These are phyloP conservation scores for Heterotis niloticus DNA, from an alignment of 2,113 vertebrate genomes.

Conservation along the genomic window DNA sequence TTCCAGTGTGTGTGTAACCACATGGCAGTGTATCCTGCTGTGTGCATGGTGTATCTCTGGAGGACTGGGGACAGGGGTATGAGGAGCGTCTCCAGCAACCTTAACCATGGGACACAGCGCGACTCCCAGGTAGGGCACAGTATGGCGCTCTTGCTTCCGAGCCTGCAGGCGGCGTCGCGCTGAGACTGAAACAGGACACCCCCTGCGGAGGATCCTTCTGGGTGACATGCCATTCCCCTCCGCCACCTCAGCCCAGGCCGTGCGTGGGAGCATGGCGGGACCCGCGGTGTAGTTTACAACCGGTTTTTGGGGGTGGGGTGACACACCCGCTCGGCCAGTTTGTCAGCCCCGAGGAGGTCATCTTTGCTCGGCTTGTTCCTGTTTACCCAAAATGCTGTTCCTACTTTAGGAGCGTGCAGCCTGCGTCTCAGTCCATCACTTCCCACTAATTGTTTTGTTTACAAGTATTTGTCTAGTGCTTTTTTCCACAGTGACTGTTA, in stretches of 20 bases:
- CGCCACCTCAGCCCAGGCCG: neutral
- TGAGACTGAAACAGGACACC: neutral
- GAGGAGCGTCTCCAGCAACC: neutral
- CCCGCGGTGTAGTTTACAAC: constrained; percentile 43
- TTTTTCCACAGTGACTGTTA: neutral
- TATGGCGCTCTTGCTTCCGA: neutral
- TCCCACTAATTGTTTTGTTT: constrained; percentile 27
- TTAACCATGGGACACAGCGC: neutral
- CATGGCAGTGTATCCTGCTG: neutral
- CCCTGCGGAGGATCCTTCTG: neutral
- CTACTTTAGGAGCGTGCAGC: too few relatives aligned
- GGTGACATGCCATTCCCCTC: neutral
- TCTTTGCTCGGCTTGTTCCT: too few relatives aligned
- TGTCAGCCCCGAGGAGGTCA: neutral
- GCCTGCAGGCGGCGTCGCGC: neutral
- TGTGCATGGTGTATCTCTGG: neutral
- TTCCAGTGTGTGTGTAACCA: neutral
- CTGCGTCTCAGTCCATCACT: neutral
- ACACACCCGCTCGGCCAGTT: neutral
- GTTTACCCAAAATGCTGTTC: neutral
- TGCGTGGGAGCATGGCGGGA: neutral
- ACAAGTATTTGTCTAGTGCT: constrained; percentile 24
- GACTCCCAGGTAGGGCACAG: neutral
- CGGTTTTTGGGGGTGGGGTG: constrained; percentile 49
- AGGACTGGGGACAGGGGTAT: neutral